Evolutionary conservation across 2,113 vertebrate genomes (phyloP), one percentile per base, ranked within the genome.

Genomic region (Ariopsis seemanni): DNA sequence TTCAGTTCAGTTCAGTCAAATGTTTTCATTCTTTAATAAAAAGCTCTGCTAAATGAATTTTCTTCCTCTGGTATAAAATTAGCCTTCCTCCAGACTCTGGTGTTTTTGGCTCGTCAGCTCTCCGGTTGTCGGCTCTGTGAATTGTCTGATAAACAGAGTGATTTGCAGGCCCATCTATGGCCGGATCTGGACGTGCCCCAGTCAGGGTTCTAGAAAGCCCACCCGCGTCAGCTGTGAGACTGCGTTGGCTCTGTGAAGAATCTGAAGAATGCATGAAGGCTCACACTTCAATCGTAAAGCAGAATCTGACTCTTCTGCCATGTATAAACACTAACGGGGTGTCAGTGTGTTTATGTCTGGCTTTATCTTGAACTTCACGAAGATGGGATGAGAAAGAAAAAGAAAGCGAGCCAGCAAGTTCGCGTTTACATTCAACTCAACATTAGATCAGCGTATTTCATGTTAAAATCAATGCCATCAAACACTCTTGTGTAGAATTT

Each of bases 251-350:
- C 81, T 74, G 86, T 85, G 27, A 85, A 89, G 90, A 87, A 91
- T 89, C 58, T 69, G 5, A 80, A 84, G 84, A 90, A 90, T 91
- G 90, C 65, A 52, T 82, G 86, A 86, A 89, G 89, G 89, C 86
- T 87, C 77, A 82, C 50, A 80, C 84, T 88, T 72, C 15, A 58
- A 80, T 87, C 80, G 27, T 89, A 87, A 91, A 91, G 90, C 85
- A 60, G 71, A 71, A 86, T 88, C 84, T 86, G 82, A 88, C 71
- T 89, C 81, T 71, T 34, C 71, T 9, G 65, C 57, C 11, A 34
- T 84, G 52, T 62, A 53, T 30, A 87, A 86, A 84, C 82, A 75
- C 20, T 34, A 62, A 80, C 7, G n/a, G 63, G 79, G 60, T 69
- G 71, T 67, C 30, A 20, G n/a, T 83, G n/a, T 79, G 74, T 80